A percentile compares a stretch with the other conserved stretches of the same genome.
phyloP scores from a whole-genome alignment of 2,888 invertebrate genomes.

The Acrobasis suavella region DNA sequence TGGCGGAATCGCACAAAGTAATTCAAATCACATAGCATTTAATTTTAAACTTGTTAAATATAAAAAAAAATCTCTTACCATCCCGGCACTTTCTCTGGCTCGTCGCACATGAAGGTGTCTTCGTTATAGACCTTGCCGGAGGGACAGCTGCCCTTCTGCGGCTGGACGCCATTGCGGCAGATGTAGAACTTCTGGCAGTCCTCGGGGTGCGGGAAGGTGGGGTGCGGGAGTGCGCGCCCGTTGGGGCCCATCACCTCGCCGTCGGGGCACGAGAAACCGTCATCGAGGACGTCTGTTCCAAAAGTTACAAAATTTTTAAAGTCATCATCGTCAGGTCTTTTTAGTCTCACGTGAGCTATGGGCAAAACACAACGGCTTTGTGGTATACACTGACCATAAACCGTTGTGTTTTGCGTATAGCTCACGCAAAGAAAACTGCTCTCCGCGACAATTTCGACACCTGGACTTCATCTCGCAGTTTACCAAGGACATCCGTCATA shows the following conservation, averaged over 20 bases:
- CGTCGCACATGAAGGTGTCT: slow-evolving; percentile 88
- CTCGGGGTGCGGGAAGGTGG: slow-evolving; percentile 89
- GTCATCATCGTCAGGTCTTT: too few species aligned
- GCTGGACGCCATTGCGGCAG: slow-evolving; percentile 88
- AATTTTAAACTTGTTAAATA: too few species aligned
- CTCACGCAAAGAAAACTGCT: too few species aligned
- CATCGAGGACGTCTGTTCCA: slow-evolving; percentile 85
- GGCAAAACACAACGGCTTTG: too few species aligned
- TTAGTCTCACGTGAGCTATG: too few species aligned
- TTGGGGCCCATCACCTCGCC: slow-evolving; percentile 85
- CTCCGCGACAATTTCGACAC: too few species aligned
- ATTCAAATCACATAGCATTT: too few species aligned
- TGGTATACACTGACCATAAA: too few species aligned
- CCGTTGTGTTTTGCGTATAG: too few species aligned
- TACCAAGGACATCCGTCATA: too few species aligned
- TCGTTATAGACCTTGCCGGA: slow-evolving; percentile 90
- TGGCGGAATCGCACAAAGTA: too few species aligned
- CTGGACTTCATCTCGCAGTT: too few species aligned
- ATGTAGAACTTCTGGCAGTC: slow-evolving; percentile 93
- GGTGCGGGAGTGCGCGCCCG: slow-evolving; percentile 87
- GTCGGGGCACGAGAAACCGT: slow-evolving; percentile 90
- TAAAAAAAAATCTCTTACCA: slow-evolving; percentile 78
- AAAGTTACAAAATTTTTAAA: background rate
- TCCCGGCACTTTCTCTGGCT: slow-evolving; percentile 88
- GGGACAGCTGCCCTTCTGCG: slow-evolving; percentile 89